These are phyloP conservation scores for Tuta absoluta DNA, from an alignment of 2,888 invertebrate genomes.

Conservation along the genomic window DNA sequence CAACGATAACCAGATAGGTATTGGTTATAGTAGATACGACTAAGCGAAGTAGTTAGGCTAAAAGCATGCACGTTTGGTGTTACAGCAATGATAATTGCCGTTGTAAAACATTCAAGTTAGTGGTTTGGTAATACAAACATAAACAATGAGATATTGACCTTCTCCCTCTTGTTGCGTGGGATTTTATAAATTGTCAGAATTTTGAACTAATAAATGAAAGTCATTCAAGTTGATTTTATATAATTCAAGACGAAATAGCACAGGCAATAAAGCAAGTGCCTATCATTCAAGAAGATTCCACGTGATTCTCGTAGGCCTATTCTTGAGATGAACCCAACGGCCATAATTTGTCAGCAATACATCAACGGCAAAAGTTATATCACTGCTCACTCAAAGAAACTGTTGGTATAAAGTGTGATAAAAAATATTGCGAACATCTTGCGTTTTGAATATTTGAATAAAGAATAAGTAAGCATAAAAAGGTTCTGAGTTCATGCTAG, in stretches of 20 bases:
- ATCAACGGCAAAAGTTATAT: constrained; percentile 43
- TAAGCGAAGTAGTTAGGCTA: too few species aligned
- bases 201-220: too few species aligned
- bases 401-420: constrained; percentile 63
- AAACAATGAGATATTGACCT: too few species aligned
- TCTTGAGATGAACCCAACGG: constrained; percentile 5
- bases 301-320: not conserved
- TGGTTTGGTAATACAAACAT: too few species aligned
- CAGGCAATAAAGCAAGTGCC: constrained; percentile 1
- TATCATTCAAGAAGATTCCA: not conserved
- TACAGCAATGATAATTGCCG: too few species aligned
- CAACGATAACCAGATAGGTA: not conserved
- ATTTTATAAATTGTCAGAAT: too few species aligned
- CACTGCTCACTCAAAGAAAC: constrained; percentile 53
- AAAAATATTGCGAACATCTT: constrained; percentile 68
- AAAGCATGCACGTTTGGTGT: too few species aligned
- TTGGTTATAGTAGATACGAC: too few species aligned
- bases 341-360: constrained; percentile 11
- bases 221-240: not conserved
- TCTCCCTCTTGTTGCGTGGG: too few species aligned
- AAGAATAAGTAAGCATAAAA: constrained; percentile 73
- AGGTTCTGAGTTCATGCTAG: constrained; percentile 61
- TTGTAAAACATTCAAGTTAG: too few species aligned
- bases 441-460: constrained; percentile 70
- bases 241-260: not conserved